These are phyloP conservation scores for Ditylenchus weischeri DNA, from an alignment of 2,888 invertebrate species.

Conservation along the genomic window DNA sequence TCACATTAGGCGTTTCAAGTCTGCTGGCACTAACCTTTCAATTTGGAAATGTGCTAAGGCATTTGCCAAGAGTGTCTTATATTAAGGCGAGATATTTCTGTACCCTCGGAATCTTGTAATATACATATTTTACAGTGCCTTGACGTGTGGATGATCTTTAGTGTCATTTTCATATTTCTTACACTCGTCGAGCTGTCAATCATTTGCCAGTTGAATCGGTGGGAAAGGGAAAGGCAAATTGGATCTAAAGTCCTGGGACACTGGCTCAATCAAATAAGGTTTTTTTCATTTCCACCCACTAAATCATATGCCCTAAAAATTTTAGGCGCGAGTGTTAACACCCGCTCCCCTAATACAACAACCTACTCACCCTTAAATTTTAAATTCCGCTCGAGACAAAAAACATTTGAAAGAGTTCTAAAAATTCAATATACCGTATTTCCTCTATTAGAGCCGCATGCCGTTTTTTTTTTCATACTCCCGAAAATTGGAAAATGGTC, in stretches of 20 bases:
- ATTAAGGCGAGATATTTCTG: conserved; percentile 44
- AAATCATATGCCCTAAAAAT: no score
- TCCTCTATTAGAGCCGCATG: no score
- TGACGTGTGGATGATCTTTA: conserved; percentile 37
- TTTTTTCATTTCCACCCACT: neutral
- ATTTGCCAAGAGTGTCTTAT: conserved; percentile 58
- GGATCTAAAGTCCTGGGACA: conserved; percentile 58
- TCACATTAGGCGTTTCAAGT: conserved; percentile 57
- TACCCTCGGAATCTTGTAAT: neutral
- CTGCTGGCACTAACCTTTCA: conserved; percentile 59
- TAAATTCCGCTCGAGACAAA: no score
- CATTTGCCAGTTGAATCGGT: conserved; percentile 50
- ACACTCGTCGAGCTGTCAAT: conserved; percentile 58
- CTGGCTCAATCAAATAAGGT: conserved; percentile 56
- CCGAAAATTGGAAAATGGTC: no score
- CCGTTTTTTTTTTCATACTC: no score
- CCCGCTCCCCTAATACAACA: no score
- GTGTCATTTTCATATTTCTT: conserved; percentile 32
- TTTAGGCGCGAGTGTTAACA: no score
- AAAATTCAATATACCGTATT: no score
- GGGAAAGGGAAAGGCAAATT: conserved; percentile 57
- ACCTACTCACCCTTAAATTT: no score
- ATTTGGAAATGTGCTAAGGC: conserved; percentile 58
- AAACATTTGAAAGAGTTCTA: no score
- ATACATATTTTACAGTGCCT: conserved; percentile 21